Percentiles rank a stretch among this genome's conserved stretches.
Evolutionary conservation across 2,113 vertebrate genomes (phyloP).

Genomic region (Tragelaphus buxtoni): DNA sequence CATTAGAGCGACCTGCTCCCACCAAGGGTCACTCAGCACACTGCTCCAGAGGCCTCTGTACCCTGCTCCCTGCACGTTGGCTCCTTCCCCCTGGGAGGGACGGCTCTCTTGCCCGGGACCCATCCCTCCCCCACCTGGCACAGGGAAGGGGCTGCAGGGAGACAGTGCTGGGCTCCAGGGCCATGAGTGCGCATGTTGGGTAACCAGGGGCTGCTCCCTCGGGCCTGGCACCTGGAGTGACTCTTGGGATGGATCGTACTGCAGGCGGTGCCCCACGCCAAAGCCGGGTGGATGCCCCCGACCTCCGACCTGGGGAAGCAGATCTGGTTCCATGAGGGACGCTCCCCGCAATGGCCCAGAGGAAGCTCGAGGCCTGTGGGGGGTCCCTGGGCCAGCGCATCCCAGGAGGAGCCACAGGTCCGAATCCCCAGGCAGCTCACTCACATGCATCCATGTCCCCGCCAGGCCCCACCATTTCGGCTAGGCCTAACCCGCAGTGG

Average conservation of each 20-base stretch:
- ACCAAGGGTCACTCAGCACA: background rate
- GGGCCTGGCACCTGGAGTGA: slow-evolving; percentile 76
- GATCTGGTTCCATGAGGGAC: slow-evolving; percentile 82
- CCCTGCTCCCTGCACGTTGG: slow-evolving; percentile 17
- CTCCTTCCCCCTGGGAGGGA: slow-evolving; percentile 24
- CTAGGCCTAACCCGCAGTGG: slow-evolving; percentile 20
- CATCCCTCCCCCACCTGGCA: rapidly evolving
- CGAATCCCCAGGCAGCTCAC: slow-evolving; percentile 75
- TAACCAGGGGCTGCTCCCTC: background rate
- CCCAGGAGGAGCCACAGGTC: slow-evolving; percentile 76
- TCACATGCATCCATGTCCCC: slow-evolving; percentile 62
- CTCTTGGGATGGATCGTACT: slow-evolving; percentile 82
- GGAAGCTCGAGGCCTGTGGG: slow-evolving; percentile 80
- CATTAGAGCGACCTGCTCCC: background rate
- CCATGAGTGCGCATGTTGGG: slow-evolving; percentile 81
- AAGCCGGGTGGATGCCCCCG: slow-evolving; percentile 79
- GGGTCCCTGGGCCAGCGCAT: slow-evolving; percentile 78
- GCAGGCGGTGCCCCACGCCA: slow-evolving; percentile 80
- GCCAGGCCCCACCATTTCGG: background rate
- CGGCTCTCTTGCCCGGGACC: slow-evolving; percentile 26
- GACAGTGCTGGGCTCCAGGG: slow-evolving; percentile 63
- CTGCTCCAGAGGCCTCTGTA: slow-evolving; percentile 17
- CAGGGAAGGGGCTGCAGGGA: slow-evolving; percentile 49
- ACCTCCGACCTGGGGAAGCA: slow-evolving; percentile 67
- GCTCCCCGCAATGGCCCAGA: slow-evolving; percentile 86